Evolutionary conservation across 2,888 invertebrate species (phyloP).

Genomic region (Coleophora flavipennella): DNA sequence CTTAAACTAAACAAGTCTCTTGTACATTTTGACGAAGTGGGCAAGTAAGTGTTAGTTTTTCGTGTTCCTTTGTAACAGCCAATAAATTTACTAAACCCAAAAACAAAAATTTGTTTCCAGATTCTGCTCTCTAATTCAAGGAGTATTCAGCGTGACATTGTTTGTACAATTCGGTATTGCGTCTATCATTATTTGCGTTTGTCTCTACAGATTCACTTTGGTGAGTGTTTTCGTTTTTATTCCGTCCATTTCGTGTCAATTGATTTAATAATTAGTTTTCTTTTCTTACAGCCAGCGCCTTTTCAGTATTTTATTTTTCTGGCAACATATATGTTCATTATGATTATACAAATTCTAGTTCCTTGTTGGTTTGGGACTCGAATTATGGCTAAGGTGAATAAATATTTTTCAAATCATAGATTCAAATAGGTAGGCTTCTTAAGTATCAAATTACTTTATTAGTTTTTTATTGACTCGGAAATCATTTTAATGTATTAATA

Average conservation of each 20-base stretch:
- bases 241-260: too few species aligned
- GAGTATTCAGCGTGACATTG: conserved; percentile 34
- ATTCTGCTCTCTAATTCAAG: conserved; percentile 34
- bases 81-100: too few species aligned
- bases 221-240: too few species aligned
- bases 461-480: not conserved
- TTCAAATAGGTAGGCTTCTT: too few species aligned
- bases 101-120: conserved; percentile 33
- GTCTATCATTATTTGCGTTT: conserved; percentile 45
- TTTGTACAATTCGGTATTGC: conserved; percentile 44
- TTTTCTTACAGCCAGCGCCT: conserved; percentile 33
- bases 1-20: conserved; percentile 30
- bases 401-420: too few species aligned
- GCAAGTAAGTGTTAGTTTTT: conserved; percentile 26
- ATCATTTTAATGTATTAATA: not conserved
- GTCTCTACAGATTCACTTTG: conserved; percentile 45
- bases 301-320: conserved; percentile 39
- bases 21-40: conserved; percentile 32
- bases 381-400: conserved; percentile 37
- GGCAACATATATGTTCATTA: conserved; percentile 32
- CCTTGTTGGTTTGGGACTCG: conserved; percentile 49
- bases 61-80: too few species aligned
- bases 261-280: too few species aligned
- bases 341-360: conserved; percentile 40
- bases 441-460: not conserved